These are phyloP conservation scores for Gastracanthus pulcherrimus DNA, from an alignment of 2,888 invertebrate genomes.

Conservation along the genomic window DNA sequence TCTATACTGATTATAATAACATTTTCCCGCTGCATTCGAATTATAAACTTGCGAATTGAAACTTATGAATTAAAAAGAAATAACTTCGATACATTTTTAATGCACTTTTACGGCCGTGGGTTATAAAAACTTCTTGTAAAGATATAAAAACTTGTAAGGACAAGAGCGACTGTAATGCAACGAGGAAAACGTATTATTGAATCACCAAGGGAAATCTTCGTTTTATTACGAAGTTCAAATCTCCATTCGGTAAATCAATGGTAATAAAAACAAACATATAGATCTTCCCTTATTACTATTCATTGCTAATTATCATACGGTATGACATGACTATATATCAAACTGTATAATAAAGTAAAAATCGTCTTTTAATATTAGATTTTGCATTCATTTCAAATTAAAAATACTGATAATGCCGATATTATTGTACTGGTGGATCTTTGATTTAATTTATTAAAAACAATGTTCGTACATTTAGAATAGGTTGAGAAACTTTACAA, in stretches of 20 bases:
- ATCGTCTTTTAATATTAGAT: too few species aligned
- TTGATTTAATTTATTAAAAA: too few species aligned
- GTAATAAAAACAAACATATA: background rate
- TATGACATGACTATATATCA: too few species aligned
- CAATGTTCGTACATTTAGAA: too few species aligned
- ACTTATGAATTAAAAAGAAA: background rate
- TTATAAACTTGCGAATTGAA: background rate
- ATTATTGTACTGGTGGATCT: too few species aligned
- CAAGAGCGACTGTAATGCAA: background rate
- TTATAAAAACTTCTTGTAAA: constrained; percentile 11
- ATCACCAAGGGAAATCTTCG: constrained; percentile 1
- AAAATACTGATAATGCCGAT: too few species aligned
- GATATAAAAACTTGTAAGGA: constrained; percentile 5
- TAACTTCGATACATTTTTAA: background rate
- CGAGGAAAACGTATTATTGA: background rate
- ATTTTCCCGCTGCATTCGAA: background rate
- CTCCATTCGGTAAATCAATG: background rate
- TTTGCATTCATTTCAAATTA: too few species aligned
- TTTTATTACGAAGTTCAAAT: background rate
- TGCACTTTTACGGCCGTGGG: background rate
- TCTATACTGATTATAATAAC: background rate
- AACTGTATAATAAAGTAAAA: too few species aligned
- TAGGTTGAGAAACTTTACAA: too few species aligned
- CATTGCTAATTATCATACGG: background rate
- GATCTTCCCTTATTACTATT: background rate